A percentile compares a stretch with the other conserved stretches of the same genome.
phyloP scores from a whole-genome alignment of 2,888 invertebrate species.

The Drosophila mimica region DNA sequence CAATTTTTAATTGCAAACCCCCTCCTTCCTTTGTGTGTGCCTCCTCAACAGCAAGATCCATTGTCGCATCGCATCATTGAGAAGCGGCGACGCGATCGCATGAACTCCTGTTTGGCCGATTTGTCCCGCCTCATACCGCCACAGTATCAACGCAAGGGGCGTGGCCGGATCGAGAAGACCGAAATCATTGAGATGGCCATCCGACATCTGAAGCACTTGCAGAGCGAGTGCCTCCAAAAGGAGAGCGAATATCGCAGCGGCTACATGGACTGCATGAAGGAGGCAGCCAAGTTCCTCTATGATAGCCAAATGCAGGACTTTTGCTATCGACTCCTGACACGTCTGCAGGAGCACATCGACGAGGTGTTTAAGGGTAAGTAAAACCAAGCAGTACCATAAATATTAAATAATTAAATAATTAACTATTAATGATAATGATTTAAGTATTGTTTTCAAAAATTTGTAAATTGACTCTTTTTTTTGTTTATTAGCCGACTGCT shows the following conservation, averaged over 20 bases:
- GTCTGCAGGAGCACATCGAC: slow-evolving; percentile 94
- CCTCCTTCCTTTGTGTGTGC: slow-evolving; percentile 5
- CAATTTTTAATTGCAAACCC: slow-evolving; percentile 25
- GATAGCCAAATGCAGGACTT: slow-evolving; percentile 94
- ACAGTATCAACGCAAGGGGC: slow-evolving; percentile 96
- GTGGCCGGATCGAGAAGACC: slow-evolving; percentile 98
- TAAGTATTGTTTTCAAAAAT: background rate
- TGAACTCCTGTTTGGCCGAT: slow-evolving; percentile 98
- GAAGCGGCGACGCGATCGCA: slow-evolving; percentile 96
- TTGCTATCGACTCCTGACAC: slow-evolving; percentile 92
- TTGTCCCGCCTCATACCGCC: slow-evolving; percentile 96
- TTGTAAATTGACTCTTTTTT: background rate
- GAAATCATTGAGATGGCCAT: slow-evolving; percentile 99
- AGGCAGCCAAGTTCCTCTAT: slow-evolving; percentile 94
- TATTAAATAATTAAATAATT: background rate
- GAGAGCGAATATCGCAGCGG: slow-evolving; percentile 90
- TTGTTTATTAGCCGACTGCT: slow-evolving; percentile 80
- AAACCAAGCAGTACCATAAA: background rate
- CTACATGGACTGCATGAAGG: slow-evolving; percentile 95
- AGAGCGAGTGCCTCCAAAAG: slow-evolving; percentile 87
- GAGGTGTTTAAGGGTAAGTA: slow-evolving; percentile 86
- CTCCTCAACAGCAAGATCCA: slow-evolving; percentile 92
- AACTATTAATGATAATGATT: background rate
- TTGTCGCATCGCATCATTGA: slow-evolving; percentile 99
- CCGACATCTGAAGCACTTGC: slow-evolving; percentile 95